Conservation (phyloP, 2,113 vertebrate genomes). For the Coregonus clupeaformis region DNA sequence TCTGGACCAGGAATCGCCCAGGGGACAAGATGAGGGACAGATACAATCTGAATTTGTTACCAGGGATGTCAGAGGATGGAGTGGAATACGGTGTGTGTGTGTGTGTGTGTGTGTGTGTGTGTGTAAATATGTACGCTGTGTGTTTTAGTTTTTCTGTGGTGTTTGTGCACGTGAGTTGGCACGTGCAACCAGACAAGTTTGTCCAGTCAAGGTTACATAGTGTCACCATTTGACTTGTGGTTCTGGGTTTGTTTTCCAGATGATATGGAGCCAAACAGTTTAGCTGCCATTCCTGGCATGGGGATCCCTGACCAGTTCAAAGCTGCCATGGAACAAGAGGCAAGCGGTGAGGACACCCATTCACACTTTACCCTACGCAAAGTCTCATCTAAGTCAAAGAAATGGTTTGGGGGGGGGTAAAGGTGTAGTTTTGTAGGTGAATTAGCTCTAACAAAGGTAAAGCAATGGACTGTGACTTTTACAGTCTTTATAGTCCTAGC, state of each 20-base stretch:
- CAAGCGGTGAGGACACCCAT: constrained; percentile 80
- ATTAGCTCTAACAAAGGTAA: too few relatives aligned
- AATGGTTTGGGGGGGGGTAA: too few relatives aligned
- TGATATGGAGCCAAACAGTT: constrained; percentile 91
- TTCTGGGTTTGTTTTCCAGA: constrained; percentile 69
- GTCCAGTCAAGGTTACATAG: neutral
- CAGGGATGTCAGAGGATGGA: constrained; percentile 97
- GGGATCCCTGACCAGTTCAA: constrained; percentile 97
- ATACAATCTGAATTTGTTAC: constrained; percentile 94
- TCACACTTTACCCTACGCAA: too few relatives aligned
- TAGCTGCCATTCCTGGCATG: constrained; percentile 97
- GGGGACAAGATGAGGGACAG: constrained; percentile 98
- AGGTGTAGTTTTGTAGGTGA: too few relatives aligned
- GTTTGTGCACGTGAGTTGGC: neutral
- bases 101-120: neutral
- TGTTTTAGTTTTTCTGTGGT: neutral
- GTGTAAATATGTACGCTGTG: too few relatives aligned
- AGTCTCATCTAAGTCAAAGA: too few relatives aligned
- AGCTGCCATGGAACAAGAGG: constrained; percentile 96
- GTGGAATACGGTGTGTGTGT: constrained; percentile 89
- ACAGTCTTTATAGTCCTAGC: too few relatives aligned
- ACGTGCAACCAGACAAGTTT: neutral
- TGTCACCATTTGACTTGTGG: neutral
- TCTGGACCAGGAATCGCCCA: constrained; percentile 96
- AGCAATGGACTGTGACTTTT: too few relatives aligned